These are phyloP conservation scores for Pseudocheirus occidentalis DNA, from an alignment of 2,797 vertebrate species.

Conservation along the genomic window DNA sequence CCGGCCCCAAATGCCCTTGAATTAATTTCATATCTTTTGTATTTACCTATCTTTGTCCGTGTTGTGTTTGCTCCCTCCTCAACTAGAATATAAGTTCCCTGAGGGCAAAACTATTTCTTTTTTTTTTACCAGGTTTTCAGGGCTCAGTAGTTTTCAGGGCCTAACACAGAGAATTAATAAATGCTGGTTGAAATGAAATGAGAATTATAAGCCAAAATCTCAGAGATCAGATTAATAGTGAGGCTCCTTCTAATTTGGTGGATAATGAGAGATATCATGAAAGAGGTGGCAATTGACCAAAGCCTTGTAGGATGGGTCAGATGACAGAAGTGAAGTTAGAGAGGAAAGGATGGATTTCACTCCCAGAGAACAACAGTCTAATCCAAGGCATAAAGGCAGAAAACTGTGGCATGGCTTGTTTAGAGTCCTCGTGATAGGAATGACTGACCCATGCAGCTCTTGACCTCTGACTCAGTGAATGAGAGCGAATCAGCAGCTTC, in stretches of 20 bases:
- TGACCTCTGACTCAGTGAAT: constrained; percentile 10
- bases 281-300: neutral
- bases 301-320: neutral
- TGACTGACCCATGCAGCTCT: constrained; percentile 22
- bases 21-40: neutral
- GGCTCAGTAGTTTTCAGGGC: no score
- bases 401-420: neutral
- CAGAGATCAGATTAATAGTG: neutral
- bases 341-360: neutral
- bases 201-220: neutral
- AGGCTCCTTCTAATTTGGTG: neutral
- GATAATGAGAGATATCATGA: neutral
- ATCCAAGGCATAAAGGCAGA: no score
- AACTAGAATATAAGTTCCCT: neutral
- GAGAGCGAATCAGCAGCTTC: constrained; percentile 4
- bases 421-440: neutral
- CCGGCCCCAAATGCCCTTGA: neutral
- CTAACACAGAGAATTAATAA: neutral
- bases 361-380: neutral
- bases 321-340: neutral
- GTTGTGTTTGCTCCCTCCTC: neutral
- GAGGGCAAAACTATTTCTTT: neutral
- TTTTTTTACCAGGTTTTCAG: no score
- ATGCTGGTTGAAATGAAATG: neutral
- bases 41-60: neutral